Evolutionary conservation across 2,888 invertebrate species (phyloP).

Genomic region (Microdon myrmicae): DNA sequence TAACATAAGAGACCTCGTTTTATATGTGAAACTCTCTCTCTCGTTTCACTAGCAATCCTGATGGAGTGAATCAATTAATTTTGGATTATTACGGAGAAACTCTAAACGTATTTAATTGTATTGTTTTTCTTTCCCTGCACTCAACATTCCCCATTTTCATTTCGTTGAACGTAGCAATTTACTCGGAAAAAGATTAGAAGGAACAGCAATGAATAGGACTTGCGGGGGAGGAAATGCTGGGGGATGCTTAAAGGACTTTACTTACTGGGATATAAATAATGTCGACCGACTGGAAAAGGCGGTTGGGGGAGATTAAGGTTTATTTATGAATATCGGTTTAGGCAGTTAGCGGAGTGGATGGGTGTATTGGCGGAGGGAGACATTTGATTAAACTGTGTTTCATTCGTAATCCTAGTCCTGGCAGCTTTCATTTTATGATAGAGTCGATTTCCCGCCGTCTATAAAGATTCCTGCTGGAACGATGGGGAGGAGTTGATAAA

Average conservation of each 20-base stretch:
- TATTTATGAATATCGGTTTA: conserved; percentile 13
- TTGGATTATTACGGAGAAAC: conserved; percentile 37
- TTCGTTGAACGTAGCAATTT: background rate
- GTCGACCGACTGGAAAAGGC: conserved; percentile 27
- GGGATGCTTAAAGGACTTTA: conserved; percentile 24
- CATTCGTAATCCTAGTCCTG: no score
- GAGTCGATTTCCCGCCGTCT: no score
- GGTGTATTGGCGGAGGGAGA: no score
- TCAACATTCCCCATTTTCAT: background rate
- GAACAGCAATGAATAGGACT: no score
- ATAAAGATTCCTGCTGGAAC: no score
- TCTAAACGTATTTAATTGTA: conserved; percentile 29
- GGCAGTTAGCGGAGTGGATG: no score
- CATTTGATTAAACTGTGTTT: no score
- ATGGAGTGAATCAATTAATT: conserved; percentile 50
- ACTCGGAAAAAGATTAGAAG: background rate
- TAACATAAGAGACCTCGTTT: conserved; percentile 6
- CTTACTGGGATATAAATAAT: conserved; percentile 25
- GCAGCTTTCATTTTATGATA: no score
- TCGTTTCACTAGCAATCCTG: conserved; percentile 34
- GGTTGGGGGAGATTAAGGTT: conserved; percentile 2
- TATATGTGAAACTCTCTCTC: conserved; percentile 17
- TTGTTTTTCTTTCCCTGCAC: conserved; percentile 18
- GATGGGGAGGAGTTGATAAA: no score
- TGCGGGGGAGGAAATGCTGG: conserved; percentile 4